Base-by-base conservation (phyloP, 2,797 vertebrate species). In the Tenualosa thibaudeaui region DNA sequence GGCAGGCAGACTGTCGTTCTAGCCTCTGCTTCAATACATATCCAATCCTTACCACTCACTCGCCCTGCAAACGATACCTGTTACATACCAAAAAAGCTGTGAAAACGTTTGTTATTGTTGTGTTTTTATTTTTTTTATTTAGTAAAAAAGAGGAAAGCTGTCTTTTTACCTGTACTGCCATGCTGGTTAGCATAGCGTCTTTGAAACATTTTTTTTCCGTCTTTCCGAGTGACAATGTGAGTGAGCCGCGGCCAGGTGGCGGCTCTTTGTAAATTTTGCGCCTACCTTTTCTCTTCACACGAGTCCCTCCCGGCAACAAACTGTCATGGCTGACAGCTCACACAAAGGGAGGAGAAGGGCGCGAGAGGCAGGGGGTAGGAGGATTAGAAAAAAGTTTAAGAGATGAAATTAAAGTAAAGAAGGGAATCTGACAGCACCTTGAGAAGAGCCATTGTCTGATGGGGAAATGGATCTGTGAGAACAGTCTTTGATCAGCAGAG, bases 321-420 rank as follows among this genome's bases (percentile, higher is more conserved):
- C 94, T 95, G 95, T 94, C 94, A 95, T 85, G 88, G 93, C 91
- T 94, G 94, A 95, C 94, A 95, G 94, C 87, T 91, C 89, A 91
- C 91, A 95, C 94, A 95, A 95, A 95, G 85, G 71, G 40, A 92
- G 92, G 91, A 90, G 93, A 93, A 92, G 89, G 86, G 91, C 91
- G 84, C 91, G 90, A 91, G 89, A 93, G 93, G 91, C 91, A 93
- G 91, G 92, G 92, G 91, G 93, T 92, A 90, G 85, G 90, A 90
- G 93, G 93, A 94, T 93, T 94, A 84, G 81, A 85, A 91, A 94
- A 94, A 94, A 94, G 93, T 94, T 94, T 94, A 94, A 94, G 93
- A 94, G 93, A 94, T 94, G 93, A 95, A 95, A 95, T 94, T 94
- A 95, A 94, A 95, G 94, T 92, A 94, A 94, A 94, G 94, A 94